Conservation (phyloP, 2,888 invertebrate genomes). For the Ferrisia virgata region DNA sequence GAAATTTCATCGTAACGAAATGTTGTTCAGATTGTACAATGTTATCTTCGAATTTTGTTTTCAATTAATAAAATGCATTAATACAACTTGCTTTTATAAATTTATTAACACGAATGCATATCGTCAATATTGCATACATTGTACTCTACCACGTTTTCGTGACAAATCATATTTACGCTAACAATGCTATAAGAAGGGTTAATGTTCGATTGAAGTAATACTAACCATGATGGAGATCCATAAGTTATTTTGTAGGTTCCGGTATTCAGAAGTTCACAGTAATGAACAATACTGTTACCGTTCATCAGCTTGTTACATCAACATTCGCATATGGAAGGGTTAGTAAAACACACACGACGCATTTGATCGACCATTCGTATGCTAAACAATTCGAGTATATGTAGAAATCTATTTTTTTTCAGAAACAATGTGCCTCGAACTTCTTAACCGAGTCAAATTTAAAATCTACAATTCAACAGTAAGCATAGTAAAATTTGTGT, state of each 20-base stretch:
- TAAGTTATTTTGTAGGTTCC: not conserved
- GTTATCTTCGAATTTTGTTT: too few species aligned
- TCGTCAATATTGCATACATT: too few species aligned
- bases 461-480: not conserved
- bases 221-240: not conserved
- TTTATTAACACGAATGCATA: too few species aligned
- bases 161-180: too few species aligned
- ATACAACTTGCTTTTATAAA: too few species aligned
- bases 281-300: not conserved
- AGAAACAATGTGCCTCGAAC: not conserved
- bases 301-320: not conserved
- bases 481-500: conserved; percentile 14
- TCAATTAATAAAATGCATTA: too few species aligned
- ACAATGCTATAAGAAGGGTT: too few species aligned
- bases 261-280: not conserved
- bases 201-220: too few species aligned
- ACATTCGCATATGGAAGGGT: conserved; percentile 16
- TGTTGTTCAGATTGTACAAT: too few species aligned
- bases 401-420: not conserved
- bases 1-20: too few species aligned
- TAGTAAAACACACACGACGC: not conserved
- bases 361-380: not conserved
- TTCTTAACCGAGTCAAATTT: not conserved
- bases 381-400: not conserved
- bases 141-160: too few species aligned